phyloP scores from a whole-genome alignment of 2,113 vertebrate species.

The Mustela lutreola region DNA sequence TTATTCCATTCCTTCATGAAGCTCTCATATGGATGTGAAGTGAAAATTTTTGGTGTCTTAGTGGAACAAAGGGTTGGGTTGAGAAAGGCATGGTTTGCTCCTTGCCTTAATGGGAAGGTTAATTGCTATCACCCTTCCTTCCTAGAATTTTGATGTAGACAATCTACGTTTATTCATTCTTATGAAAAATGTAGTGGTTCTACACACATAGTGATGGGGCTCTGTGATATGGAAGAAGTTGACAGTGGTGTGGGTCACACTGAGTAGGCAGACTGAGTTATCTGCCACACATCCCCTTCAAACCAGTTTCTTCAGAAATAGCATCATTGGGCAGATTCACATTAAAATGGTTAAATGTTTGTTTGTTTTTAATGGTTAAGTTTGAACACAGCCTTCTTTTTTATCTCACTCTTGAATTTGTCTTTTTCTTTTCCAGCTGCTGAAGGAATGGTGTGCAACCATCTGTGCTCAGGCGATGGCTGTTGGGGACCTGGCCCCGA shows the following conservation, averaged over 20 bases:
- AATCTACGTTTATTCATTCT: background rate
- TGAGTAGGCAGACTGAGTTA: rapidly evolving
- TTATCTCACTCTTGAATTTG: background rate
- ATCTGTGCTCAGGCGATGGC: conserved; percentile 94
- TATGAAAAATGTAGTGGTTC: background rate
- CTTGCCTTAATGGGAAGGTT: background rate
- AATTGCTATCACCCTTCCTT: background rate
- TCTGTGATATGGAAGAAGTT: background rate
- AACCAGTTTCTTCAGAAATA: background rate
- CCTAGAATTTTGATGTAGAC: background rate
- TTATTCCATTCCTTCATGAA: background rate
- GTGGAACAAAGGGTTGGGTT: background rate
- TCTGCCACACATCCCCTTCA: background rate
- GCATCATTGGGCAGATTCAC: background rate
- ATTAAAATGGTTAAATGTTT: background rate
- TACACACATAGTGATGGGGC: background rate
- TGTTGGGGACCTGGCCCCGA: conserved; percentile 98
- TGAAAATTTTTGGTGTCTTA: background rate
- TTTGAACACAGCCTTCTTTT: background rate
- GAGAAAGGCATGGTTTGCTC: background rate
- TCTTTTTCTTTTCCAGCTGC: conserved; percentile 88
- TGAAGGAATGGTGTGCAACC: conserved; percentile 94
- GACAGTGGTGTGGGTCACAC: rapidly evolving
- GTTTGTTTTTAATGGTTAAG: background rate
- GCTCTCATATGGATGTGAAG: background rate